phyloP scores from a whole-genome alignment of 2,888 invertebrate species.

The Acrocera orbiculus region DNA sequence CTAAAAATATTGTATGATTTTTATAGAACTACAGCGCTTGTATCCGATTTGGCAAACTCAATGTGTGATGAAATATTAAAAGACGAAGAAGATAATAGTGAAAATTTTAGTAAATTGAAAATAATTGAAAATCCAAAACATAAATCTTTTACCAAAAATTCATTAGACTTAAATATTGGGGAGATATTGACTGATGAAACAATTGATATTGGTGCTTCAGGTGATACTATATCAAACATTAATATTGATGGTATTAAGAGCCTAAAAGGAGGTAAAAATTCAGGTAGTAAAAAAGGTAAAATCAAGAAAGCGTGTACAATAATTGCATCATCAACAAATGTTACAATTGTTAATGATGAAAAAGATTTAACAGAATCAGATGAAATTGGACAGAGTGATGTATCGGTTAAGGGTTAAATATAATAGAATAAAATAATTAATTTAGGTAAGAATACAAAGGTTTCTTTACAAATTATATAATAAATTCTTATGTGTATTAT shows the following conservation, averaged over 20 bases:
- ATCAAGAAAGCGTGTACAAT: no score
- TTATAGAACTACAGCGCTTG: constrained; percentile 14
- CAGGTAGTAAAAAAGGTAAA: constrained; percentile 6
- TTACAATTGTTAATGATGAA: background rate
- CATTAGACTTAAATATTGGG: no score
- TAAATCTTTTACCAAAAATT: no score
- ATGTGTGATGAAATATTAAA: constrained; percentile 14
- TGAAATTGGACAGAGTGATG: constrained; percentile 11
- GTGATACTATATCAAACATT: constrained; percentile 2
- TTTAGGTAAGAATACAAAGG: no score
- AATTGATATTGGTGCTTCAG: constrained; percentile 6
- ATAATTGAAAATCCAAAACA: no score
- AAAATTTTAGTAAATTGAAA: no score
- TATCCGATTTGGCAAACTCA: constrained; percentile 16
- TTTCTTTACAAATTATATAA: no score
- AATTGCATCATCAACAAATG: constrained; percentile 7
- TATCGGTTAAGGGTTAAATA: constrained; percentile 11
- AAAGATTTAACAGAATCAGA: constrained; percentile 5
- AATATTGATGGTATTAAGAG: no score
- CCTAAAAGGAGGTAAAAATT: no score
- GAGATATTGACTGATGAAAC: background rate
- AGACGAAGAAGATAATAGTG: constrained; percentile 13
- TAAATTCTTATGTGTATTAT: no score
- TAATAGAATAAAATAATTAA: no score
- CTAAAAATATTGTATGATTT: no score